phyloP scores from a whole-genome alignment of 2,113 vertebrate species.

The Rhagologus leucostigma region DNA sequence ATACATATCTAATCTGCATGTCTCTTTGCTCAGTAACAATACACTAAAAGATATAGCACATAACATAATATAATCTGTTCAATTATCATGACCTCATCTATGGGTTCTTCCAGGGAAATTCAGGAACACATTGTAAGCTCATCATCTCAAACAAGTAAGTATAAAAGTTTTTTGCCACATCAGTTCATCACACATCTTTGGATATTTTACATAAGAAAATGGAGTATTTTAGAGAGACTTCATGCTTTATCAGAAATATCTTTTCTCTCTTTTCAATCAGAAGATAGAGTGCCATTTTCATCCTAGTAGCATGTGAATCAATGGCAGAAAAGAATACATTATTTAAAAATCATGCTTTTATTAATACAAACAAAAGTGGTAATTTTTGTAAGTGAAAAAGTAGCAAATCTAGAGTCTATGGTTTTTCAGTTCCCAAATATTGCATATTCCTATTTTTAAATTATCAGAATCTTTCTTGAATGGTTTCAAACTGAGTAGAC shows the following conservation, averaged over 20 bases:
- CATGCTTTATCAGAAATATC: not conserved
- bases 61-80: not conserved
- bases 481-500: not conserved
- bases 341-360: not conserved
- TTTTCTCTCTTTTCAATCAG: not conserved
- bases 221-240: not conserved
- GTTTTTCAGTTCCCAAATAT: not conserved
- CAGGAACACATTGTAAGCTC: not conserved
- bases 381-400: not conserved
- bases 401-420: not conserved
- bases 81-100: not conserved
- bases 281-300: not conserved
- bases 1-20: not conserved
- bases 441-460: not conserved
- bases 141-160: not conserved
- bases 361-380: not conserved
- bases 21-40: not conserved
- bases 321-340: not conserved
- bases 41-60: not conserved
- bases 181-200: not conserved
- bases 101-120: not conserved
- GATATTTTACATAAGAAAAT: not conserved
- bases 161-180: not conserved
- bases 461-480: not conserved
- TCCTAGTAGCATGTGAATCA: not conserved